phyloP scores from a whole-genome alignment of 2,113 vertebrate species.

The Mobula hypostoma region DNA sequence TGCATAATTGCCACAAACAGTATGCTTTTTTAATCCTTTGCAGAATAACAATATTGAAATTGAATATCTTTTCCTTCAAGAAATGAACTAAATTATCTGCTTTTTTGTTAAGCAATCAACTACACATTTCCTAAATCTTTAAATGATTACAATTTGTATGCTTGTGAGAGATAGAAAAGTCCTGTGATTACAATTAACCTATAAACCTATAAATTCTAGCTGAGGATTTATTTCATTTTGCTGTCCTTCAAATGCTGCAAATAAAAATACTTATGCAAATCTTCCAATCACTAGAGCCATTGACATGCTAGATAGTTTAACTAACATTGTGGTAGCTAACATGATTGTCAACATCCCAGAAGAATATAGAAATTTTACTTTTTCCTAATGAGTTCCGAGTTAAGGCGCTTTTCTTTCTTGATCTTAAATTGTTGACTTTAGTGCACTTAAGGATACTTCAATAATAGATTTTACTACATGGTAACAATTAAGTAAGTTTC shows the following conservation, averaged over 20 bases:
- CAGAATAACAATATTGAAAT: background rate
- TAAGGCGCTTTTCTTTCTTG: background rate
- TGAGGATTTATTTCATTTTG: background rate
- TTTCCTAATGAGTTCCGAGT: background rate
- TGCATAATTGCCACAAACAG: background rate
- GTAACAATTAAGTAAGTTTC: background rate
- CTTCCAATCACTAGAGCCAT: background rate
- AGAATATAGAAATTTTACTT: background rate
- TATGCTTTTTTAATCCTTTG: background rate
- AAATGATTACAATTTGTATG: slow-evolving; percentile 12
- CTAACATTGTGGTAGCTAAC: background rate
- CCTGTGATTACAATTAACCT: background rate
- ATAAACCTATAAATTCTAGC: background rate
- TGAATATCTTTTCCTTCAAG: background rate
- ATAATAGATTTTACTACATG: background rate
- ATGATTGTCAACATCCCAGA: no score
- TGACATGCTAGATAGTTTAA: background rate
- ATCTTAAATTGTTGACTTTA: background rate
- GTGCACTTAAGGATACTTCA: background rate
- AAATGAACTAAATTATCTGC: background rate
- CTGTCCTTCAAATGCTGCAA: background rate
- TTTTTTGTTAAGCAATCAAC: background rate
- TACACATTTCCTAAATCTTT: background rate
- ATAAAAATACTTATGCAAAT: background rate
- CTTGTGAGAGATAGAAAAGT: background rate